Conservation (phyloP, 2,113 vertebrate species). For the Poecile atricapillus region DNA sequence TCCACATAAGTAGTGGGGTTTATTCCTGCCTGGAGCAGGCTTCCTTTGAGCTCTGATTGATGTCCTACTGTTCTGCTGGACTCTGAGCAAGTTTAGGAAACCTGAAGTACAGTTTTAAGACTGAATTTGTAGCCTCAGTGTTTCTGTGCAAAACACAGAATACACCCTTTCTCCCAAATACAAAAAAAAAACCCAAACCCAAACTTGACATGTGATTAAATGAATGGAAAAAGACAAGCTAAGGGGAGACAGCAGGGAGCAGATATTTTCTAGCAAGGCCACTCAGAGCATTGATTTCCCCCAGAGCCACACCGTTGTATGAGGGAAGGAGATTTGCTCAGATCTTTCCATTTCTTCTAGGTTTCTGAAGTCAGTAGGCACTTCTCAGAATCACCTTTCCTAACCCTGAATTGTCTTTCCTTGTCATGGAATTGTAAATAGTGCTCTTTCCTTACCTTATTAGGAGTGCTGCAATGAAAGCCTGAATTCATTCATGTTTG, state of each 20-base stretch:
- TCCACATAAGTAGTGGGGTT: neutral
- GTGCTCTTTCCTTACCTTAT: neutral
- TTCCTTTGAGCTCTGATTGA: neutral
- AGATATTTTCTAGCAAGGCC: neutral
- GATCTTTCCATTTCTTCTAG: neutral
- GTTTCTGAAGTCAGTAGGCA: neutral
- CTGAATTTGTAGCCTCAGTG: neutral
- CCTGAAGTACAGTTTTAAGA: neutral
- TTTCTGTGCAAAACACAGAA: neutral
- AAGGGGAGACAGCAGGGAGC: neutral
- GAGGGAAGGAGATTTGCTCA: neutral
- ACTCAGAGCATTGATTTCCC: neutral
- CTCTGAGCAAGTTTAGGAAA: neutral
- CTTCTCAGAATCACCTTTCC: neutral
- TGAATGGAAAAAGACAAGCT: neutral
- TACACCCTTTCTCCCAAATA: neutral
- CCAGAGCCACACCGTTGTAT: neutral
- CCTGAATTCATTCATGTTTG: constrained; percentile 11
- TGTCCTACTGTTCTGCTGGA: neutral
- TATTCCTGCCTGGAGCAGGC: neutral
- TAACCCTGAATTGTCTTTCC: constrained; percentile 7
- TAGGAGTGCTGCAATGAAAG: constrained; percentile 7
- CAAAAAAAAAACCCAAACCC: neutral
- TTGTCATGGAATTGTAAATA: neutral
- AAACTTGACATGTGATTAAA: neutral